Evolutionary conservation across 2,888 invertebrate species (phyloP).

Genomic region (Bursaphelenchus okinawaensis): DNA sequence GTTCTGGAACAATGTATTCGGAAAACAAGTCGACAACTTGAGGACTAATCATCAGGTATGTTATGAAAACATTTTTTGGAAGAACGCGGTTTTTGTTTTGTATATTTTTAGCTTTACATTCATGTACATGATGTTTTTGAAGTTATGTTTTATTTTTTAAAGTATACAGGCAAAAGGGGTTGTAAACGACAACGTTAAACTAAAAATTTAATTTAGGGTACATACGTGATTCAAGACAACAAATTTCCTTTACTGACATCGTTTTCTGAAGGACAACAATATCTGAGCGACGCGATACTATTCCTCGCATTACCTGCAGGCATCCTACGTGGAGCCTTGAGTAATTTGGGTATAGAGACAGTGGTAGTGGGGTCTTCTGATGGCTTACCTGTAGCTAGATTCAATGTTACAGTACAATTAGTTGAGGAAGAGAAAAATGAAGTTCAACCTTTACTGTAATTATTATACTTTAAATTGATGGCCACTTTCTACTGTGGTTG

Average conservation of each 20-base stretch:
- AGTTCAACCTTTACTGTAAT: neutral
- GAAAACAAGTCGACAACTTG: conserved; percentile 94
- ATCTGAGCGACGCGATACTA: conserved; percentile 68
- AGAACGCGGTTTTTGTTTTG: too few species aligned
- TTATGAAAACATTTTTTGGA: too few species aligned
- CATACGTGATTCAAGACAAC: conserved; percentile 94
- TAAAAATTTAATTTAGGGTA: conserved; percentile 74
- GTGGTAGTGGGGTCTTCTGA: conserved; percentile 74
- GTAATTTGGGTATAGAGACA: conserved; percentile 78
- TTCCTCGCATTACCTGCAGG: conserved; percentile 82
- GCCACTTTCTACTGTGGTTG: neutral
- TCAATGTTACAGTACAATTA: conserved; percentile 40
- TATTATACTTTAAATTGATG: neutral
- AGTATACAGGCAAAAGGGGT: too few species aligned
- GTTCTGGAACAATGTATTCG: conserved; percentile 94
- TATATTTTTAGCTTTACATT: neutral
- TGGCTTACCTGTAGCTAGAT: conserved; percentile 51
- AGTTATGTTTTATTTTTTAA: too few species aligned
- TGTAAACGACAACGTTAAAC: conserved; percentile 15
- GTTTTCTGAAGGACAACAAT: conserved; percentile 81
- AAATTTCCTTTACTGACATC: conserved; percentile 81
- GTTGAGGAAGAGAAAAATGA: neutral
- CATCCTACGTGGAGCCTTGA: conserved; percentile 79
- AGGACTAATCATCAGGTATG: conserved; percentile 78
- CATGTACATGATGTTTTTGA: too few species aligned